Conservation (phyloP, 2,797 vertebrate genomes). For the Gymnothorax reevesii region DNA sequence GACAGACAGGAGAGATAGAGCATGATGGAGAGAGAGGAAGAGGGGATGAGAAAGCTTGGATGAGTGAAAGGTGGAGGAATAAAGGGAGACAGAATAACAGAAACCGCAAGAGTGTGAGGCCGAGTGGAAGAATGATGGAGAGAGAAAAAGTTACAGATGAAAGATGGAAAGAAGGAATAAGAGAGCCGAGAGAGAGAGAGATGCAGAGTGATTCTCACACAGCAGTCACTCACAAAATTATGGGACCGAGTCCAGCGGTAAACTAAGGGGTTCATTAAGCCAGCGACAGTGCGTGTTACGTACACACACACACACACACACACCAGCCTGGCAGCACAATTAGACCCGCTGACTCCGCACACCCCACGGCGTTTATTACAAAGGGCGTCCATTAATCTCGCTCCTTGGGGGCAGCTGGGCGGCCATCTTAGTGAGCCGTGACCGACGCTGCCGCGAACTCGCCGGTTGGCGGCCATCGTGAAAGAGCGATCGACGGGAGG, state of each 20-base stretch:
- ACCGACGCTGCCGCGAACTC: conserved; percentile 78
- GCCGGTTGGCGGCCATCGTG: conserved; percentile 72
- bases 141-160: neutral
- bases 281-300: conserved; percentile 62
- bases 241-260: conserved; percentile 80
- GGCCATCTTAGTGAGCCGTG: conserved; percentile 77
- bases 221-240: conserved; percentile 76
- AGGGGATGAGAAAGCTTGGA: neutral
- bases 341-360: conserved; percentile 86
- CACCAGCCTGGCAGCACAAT: conserved; percentile 81
- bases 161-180: conserved; percentile 17
- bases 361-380: conserved; percentile 84
- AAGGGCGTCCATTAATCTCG: conserved; percentile 83
- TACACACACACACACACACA: conserved; percentile 72
- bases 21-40: neutral
- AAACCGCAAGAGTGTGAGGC: neutral
- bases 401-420: conserved; percentile 39
- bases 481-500: conserved; percentile 65
- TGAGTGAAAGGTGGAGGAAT: neutral
- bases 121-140: neutral
- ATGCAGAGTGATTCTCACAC: conserved; percentile 39
- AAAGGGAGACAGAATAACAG: neutral
- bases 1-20: neutral
- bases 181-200: neutral
- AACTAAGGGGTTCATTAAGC: conserved; percentile 87